Percentiles rank a stretch among this genome's conserved stretches.
These are phyloP conservation scores for Drosophila sordidula DNA, from an alignment of 2,888 invertebrate species.

Conservation along the genomic window DNA sequence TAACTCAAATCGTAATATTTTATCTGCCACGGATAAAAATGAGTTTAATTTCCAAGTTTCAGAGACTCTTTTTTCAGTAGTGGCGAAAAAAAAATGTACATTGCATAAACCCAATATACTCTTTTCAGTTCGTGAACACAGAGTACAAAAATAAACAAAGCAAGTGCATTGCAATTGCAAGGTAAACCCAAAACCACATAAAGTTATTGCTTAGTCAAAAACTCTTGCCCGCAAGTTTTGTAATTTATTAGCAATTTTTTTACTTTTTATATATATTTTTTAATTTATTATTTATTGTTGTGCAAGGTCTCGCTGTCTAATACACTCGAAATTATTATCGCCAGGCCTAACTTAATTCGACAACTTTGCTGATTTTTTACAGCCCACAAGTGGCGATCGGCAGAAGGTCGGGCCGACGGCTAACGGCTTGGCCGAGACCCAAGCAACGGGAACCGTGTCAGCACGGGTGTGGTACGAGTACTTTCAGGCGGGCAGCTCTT, in stretches of 20 bases:
- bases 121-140: no score
- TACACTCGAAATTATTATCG: no score
- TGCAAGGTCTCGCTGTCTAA: no score
- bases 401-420: conserved; percentile 60
- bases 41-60: no score
- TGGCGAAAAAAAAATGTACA: no score
- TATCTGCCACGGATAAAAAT: no score
- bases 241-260: background rate
- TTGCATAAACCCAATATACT: no score
- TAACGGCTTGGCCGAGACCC: conserved; percentile 80
- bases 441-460: conserved; percentile 84
- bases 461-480: conserved; percentile 85
- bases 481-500: conserved; percentile 86
- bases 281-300: no score
- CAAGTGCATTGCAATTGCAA: background rate
- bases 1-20: no score
- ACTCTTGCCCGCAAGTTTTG: background rate
- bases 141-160: no score
- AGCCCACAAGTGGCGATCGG: conserved; percentile 65
- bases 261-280: background rate
- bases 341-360: no score
- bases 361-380: background rate
- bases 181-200: background rate
- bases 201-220: background rate
- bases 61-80: no score